phyloP scores from a whole-genome alignment of 2,888 invertebrate species.

The Linyphia triangularis region DNA sequence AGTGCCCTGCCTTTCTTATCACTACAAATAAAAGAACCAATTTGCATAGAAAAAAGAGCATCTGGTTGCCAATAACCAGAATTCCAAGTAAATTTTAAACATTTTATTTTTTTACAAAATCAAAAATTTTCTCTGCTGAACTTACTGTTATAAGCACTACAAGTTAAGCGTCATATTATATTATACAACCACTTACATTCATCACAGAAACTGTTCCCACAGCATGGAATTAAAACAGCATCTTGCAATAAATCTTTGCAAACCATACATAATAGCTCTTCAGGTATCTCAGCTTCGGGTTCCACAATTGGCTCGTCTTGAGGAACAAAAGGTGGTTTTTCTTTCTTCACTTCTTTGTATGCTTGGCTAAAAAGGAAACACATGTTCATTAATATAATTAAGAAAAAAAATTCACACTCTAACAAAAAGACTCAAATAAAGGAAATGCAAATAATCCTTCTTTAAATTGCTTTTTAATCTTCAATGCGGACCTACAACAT shows the following conservation, averaged over 20 bases:
- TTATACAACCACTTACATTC: slow-evolving; percentile 90
- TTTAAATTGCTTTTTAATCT: too few relatives aligned
- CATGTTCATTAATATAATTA: neutral
- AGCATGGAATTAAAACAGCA: slow-evolving; percentile 98
- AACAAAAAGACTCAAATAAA: neutral
- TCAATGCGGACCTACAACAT: too few relatives aligned
- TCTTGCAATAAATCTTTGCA: slow-evolving; percentile 95
- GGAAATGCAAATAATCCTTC: slow-evolving; percentile 8
- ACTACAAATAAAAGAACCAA: too few relatives aligned
- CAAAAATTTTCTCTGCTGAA: too few relatives aligned
- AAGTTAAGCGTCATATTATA: too few relatives aligned
- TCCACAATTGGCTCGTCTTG: slow-evolving; percentile 80
- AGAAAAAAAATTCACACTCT: neutral
- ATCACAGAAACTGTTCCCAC: slow-evolving; percentile 98
- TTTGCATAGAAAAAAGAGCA: too few relatives aligned
- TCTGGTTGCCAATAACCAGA: too few relatives aligned
- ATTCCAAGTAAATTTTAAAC: too few relatives aligned
- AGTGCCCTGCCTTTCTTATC: too few relatives aligned
- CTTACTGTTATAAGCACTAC: too few relatives aligned
- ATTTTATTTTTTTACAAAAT: too few relatives aligned
- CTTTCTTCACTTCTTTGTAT: slow-evolving; percentile 87
- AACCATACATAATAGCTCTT: slow-evolving; percentile 93
- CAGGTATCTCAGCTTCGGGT: slow-evolving; percentile 85
- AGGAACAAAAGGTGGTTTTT: slow-evolving; percentile 84
- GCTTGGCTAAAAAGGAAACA: slow-evolving; percentile 84